These are phyloP conservation scores for Gortyna flavago DNA, from an alignment of 2,888 invertebrate genomes.

Conservation along the genomic window DNA sequence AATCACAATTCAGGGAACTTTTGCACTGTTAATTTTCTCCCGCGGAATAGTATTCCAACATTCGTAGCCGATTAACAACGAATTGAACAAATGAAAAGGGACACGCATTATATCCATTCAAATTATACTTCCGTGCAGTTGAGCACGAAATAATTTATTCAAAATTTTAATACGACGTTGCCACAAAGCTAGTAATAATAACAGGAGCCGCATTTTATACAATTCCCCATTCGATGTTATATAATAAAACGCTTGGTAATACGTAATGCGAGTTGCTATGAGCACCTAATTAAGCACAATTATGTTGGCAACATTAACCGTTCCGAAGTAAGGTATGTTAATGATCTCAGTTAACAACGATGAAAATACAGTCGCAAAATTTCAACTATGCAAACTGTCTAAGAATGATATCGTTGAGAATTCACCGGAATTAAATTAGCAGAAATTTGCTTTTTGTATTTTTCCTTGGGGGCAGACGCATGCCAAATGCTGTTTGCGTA, in stretches of 20 bases:
- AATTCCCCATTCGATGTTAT: constrained; percentile 67
- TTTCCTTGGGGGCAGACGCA: constrained; percentile 48
- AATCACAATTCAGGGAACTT: constrained; percentile 39
- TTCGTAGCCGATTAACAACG: constrained; percentile 47
- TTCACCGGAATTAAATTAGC: constrained; percentile 56
- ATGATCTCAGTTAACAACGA: constrained; percentile 49
- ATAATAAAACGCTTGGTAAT: constrained; percentile 65
- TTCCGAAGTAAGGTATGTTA: constrained; percentile 62
- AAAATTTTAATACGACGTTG: constrained; percentile 78
- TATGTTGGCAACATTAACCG: constrained; percentile 61
- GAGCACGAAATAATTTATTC: constrained; percentile 80
- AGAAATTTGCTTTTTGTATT: constrained; percentile 59
- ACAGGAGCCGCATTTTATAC: constrained; percentile 64
- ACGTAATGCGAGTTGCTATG: constrained; percentile 58
- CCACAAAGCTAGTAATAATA: constrained; percentile 71
- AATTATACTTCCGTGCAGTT: constrained; percentile 71
- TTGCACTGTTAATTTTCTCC: constrained; percentile 25
- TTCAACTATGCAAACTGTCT: constrained; percentile 61
- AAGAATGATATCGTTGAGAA: constrained; percentile 49
- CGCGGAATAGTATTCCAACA: constrained; percentile 39
- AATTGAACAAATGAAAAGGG: constrained; percentile 64
- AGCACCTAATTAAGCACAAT: constrained; percentile 62
- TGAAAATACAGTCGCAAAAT: constrained; percentile 61
- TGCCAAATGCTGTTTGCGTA: constrained; percentile 38
- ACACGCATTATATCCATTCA: constrained; percentile 60